Percentiles rank a stretch among this genome's conserved stretches.
phyloP scores from a whole-genome alignment of 2,797 vertebrate species.

The Lycodopsis pacificus region DNA sequence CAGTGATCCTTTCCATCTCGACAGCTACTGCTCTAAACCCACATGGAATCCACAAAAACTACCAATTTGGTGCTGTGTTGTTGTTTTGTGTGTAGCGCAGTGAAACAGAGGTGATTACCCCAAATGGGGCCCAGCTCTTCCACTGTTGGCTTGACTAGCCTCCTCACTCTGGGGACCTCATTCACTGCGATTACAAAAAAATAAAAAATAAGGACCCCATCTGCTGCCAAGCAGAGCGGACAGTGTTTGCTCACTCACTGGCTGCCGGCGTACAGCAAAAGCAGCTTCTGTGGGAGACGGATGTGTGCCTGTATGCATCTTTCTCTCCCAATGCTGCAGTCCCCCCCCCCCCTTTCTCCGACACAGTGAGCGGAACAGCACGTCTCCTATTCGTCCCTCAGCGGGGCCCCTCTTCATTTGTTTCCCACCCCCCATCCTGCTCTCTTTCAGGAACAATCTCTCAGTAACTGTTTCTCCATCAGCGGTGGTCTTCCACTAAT shows the following conservation, averaged over 20 bases:
- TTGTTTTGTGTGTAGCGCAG: slow-evolving; percentile 16
- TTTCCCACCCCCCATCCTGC: slow-evolving; percentile 19
- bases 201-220: slow-evolving; percentile 14
- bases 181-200: slow-evolving; percentile 56
- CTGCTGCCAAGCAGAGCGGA: slow-evolving; percentile 51
- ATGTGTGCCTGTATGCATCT: slow-evolving; percentile 50
- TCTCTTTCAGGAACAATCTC: slow-evolving; percentile 26
- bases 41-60: slow-evolving; percentile 17
- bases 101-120: slow-evolving; percentile 44
- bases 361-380: slow-evolving; percentile 30
- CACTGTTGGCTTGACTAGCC: slow-evolving; percentile 35
- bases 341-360: slow-evolving; percentile 15
- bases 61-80: slow-evolving; percentile 33
- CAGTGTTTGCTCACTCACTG: slow-evolving; percentile 55
- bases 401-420: slow-evolving; percentile 33
- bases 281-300: slow-evolving; percentile 66
- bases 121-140: slow-evolving; percentile 58
- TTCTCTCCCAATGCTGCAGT: slow-evolving; percentile 12
- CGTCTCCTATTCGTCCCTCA: slow-evolving; percentile 32
- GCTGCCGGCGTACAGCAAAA: slow-evolving; percentile 25
- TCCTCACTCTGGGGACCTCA: slow-evolving; percentile 60
- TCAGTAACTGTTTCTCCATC: slow-evolving; percentile 43
- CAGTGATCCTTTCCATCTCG: background rate
- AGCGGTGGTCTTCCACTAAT: slow-evolving; percentile 32
- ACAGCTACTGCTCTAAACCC: background rate